A percentile compares a stretch with the other conserved stretches of the same genome.
Evolutionary conservation across 2,797 vertebrate genomes (phyloP).

Genomic region (Galaxias olidus): DNA sequence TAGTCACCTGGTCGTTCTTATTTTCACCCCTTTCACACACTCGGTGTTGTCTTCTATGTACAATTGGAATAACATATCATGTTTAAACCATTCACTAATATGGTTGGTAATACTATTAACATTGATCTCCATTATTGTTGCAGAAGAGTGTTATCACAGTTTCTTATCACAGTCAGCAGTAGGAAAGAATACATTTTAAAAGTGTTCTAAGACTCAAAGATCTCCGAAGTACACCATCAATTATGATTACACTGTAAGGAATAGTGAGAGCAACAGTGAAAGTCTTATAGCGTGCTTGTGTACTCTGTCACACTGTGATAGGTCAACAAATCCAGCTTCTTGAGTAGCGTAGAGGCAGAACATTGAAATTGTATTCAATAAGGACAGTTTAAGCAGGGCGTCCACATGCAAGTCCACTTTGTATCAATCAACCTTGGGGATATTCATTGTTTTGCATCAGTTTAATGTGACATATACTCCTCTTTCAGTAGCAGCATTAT

Average conservation of each 20-base stretch:
- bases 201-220: constrained; percentile 32
- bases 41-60: constrained; percentile 16
- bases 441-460: constrained; percentile 25
- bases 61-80: constrained; percentile 18
- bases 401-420: constrained; percentile 34
- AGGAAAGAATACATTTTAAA: constrained; percentile 23
- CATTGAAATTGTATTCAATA: constrained; percentile 42
- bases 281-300: constrained; percentile 28
- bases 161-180: constrained; percentile 57
- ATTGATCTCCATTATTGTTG: constrained; percentile 39
- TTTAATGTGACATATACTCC: constrained; percentile 49
- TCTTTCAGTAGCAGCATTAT: constrained; percentile 71
- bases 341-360: constrained; percentile 33
- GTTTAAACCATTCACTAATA: constrained; percentile 10
- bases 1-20: constrained; percentile 61
- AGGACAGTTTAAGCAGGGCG: constrained; percentile 30
- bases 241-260: constrained; percentile 50
- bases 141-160: constrained; percentile 58
- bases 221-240: constrained; percentile 43
- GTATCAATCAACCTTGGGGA: constrained; percentile 31
- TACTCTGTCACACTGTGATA: constrained; percentile 46
- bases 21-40: constrained; percentile 36
- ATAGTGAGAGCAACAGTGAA: constrained; percentile 18
- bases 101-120: constrained; percentile 9
- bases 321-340: constrained; percentile 7